Evolutionary conservation across 2,888 invertebrate species (phyloP), one percentile per base, ranked within the genome.

Genomic region (Megastigmus dorsalis): DNA sequence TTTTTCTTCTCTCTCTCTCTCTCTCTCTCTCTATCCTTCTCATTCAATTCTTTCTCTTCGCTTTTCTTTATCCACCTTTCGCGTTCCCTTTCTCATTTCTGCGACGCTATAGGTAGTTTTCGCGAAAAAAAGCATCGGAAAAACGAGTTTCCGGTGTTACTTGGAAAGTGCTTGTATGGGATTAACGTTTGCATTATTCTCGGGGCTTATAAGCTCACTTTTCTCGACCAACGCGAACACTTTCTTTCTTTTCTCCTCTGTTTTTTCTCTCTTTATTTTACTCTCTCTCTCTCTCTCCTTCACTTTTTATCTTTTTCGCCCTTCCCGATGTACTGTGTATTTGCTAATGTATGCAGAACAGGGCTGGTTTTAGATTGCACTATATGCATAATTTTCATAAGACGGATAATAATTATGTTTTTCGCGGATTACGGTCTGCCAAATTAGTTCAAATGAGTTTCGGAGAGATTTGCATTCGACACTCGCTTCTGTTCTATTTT

Each of bases 101-200:
- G 26, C 54, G 33, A 33, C 38, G 41, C 50, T 57, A 13, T 36
- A 30, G 33, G 48, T 55, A 45, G 36, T 50, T 75, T 62, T 20
- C 2, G 20, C 52, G 10, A 43, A 59, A 45, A 55, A 41, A 66
- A 48, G 20, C 36, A 60, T 10, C 36, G 18, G 18, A 28, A 36
- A 55, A 76, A 76, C 54, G 69, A 76, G 59, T 52, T 69, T 76
- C 54, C 65, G 54, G 54, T 41, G 57, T 69, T 66, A 69, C 68
- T 55, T 50, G 57, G 54, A 62, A 74, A 76, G 66, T 74, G 62
- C 76, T 70, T 70, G 62, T 74, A 70, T 18, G 59, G 71, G 70
- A 77, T 76, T 74, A 77, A 63, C 74, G 76, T 71, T 67, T 74
- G 74, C 63, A 74, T 74, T 77, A 71, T 77, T 77, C 71, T 70